Base-by-base conservation (phyloP, 2,888 invertebrate genomes). In the Himalopsyche tibetana region DNA sequence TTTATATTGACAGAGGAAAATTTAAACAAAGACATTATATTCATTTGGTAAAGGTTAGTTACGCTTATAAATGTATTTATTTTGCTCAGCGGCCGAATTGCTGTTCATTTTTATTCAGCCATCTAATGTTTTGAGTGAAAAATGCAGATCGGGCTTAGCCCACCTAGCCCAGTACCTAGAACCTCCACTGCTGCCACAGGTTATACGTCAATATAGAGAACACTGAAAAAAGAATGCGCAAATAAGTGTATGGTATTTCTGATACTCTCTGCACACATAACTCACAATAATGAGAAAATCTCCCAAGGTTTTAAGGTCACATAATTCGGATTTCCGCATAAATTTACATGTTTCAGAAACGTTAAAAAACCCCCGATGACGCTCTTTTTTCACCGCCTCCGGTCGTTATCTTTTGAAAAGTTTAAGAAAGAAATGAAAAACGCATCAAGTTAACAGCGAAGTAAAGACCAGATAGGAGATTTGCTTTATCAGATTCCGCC, bases 271-370 rank as follows among this genome's bases (percentile, higher is more conserved):
- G 74, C 38, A 74, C 74, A 36, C 74, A 74, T 74, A 74, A 74
- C 28, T 74, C 74, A 74, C 19, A 74, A 6, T 74, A 74, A 74
- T 74, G 74, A 74, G 74, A 74, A 36, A 74, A 74, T 28, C 36
- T 36, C 74, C 28, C 15, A 28, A 74, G 36, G 38, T 74, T 74
- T 74, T 74, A 74, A 74, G 74, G 74, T 74, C 74, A 74, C 74
- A 74, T 74, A 74, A 74, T 74, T 74, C 36, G 74, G 74, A 74
- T 74, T 74, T 74, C 74, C 74, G 74, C 74, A 74, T 74, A 74
- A 74, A 74, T 74, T 74, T 74, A 38, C 74, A 74, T 74, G 74
- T 74, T 74, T 74, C 74, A 74, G 36, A 36, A 74, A 36, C 74
- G 36, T 74, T 36, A 74, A 74, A 74, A 69, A 74, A 74, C 0